Base-by-base conservation (phyloP, 2,888 invertebrate genomes). In the Amitus sp. region DNA sequence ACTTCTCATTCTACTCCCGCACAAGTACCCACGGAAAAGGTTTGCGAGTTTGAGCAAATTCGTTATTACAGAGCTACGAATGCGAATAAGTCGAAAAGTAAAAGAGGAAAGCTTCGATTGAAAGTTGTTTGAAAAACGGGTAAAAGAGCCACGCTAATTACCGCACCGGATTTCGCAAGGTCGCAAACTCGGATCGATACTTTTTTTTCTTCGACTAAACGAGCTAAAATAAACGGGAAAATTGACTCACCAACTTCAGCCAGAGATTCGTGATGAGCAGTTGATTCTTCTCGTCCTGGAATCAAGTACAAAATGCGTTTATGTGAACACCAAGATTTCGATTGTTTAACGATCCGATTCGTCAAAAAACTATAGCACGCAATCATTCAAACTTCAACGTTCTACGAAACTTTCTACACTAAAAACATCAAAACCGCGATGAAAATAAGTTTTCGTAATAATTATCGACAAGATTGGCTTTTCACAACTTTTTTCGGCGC, bases 271-370 rank as follows among this genome's bases (percentile, higher is more conserved):
- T 94, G 84, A 95, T 94, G 83, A 96, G 90, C 85, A 96, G 90
- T 87, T 96, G 96, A 87, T 96, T 96, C 86, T 96, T 96, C 87
- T 96, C 96, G 86, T 96, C 95, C 95, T 96, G 88, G 71, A 88
- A 89, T n/a, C 75, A 7, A 30, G 30, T 39, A 49, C 28, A 15
- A 37, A 37, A 37, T 37, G 13, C 2, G 9, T 13, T 12, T 37
- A n/a, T 23, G 3, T 23, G 4, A 23, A 23, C 3, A 7, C 23
- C 23, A 23, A 23, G 23, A 23, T n/a, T n/a, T n/a, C n/a, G n/a
- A n/a, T n/a, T n/a, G n/a, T 23, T 23, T 3, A 23, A 23, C 23
- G 23, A 7, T 23, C 23, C 4, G 7, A 23, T 3, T 7, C 7
- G 23, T 23, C 4, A 3, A 23, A 23, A 23, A 23, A 23, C 7